Evolutionary conservation across 2,888 invertebrate genomes (phyloP).

Genomic region (Cheilosia pagana): DNA sequence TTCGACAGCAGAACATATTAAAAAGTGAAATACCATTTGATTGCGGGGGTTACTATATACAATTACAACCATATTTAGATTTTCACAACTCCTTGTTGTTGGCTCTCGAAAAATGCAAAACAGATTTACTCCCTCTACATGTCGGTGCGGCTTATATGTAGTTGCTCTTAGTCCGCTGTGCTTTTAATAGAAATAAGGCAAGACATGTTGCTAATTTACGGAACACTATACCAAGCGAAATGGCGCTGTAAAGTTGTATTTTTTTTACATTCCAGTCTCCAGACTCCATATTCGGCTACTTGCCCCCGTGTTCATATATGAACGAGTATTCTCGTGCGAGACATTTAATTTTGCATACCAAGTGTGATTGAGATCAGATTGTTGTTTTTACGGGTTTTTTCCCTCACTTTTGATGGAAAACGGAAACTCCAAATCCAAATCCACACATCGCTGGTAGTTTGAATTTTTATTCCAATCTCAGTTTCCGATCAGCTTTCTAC

Average conservation of each 20-base stretch:
- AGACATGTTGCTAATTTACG: constrained; percentile 40
- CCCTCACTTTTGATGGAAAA: constrained; percentile 45
- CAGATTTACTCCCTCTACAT: neutral
- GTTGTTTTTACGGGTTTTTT: constrained; percentile 24
- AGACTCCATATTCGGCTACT: constrained; percentile 65
- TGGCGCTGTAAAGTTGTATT: constrained; percentile 46
- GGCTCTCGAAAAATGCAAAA: neutral
- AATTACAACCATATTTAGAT: constrained; percentile 15
- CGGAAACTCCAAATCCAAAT: constrained; percentile 51
- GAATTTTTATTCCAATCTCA: constrained; percentile 50
- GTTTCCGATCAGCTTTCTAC: constrained; percentile 72
- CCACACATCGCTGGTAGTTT: constrained; percentile 38
- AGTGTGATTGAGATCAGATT: constrained; percentile 25
- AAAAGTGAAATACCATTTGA: neutral
- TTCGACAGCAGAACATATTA: constrained; percentile 1
- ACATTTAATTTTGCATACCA: constrained; percentile 60
- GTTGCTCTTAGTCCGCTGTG: neutral
- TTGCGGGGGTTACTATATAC: constrained; percentile 5
- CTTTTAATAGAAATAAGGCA: constrained; percentile 41
- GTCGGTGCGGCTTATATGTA: neutral
- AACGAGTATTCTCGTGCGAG: constrained; percentile 23
- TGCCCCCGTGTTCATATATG: constrained; percentile 39
- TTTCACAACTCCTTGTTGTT: constrained; percentile 1
- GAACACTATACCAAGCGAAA: constrained; percentile 15
- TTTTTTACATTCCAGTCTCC: constrained; percentile 39